phyloP scores from a whole-genome alignment of 2,797 vertebrate species.

The Hapalemur alaotrensis region DNA sequence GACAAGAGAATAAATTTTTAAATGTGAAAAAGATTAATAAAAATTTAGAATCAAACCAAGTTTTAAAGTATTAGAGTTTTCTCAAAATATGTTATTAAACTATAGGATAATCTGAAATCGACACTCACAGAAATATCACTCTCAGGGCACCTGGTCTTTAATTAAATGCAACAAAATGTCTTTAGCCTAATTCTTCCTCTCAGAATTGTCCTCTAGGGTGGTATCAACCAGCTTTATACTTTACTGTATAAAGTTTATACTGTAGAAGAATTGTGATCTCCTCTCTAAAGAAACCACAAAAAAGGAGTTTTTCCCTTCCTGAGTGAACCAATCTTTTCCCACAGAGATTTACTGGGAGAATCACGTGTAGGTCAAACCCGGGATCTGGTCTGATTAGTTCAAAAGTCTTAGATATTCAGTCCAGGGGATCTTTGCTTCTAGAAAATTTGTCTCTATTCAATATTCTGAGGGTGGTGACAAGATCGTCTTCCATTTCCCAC shows the following conservation, averaged over 20 bases:
- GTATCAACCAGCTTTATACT: background rate
- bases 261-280: background rate
- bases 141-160: background rate
- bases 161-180: background rate
- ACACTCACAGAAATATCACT: background rate
- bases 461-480: background rate
- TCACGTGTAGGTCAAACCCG: background rate
- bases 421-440: background rate
- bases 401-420: background rate
- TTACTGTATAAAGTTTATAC: background rate
- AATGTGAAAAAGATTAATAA: background rate
- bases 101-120: background rate
- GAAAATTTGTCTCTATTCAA: background rate
- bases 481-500: background rate
- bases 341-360: background rate
- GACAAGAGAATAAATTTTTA: background rate
- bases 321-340: background rate
- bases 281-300: background rate
- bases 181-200: background rate
- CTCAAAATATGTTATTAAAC: background rate
- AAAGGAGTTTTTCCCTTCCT: background rate
- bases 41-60: background rate
- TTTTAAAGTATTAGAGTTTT: background rate
- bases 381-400: background rate
- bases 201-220: background rate